These are phyloP conservation scores for Coranthus polyacanthus DNA, from an alignment of 2,797 vertebrate genomes.

Conservation along the genomic window DNA sequence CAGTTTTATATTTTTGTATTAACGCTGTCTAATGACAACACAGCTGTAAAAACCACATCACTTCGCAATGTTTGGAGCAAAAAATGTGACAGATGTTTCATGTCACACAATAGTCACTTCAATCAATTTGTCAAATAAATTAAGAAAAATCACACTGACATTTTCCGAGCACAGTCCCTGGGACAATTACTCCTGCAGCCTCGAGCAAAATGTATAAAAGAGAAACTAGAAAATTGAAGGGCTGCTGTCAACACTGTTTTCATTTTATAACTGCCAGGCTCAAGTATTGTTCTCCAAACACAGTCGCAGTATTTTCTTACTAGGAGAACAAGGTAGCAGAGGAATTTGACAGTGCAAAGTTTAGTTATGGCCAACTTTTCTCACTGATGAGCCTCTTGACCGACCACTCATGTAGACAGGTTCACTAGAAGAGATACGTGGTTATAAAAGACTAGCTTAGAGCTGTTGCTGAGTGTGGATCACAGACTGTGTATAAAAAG, in stretches of 20 bases:
- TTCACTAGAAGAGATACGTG: too few relatives aligned
- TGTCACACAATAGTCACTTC: background rate
- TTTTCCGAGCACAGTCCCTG: constrained; percentile 8
- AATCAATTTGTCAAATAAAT: constrained; percentile 7
- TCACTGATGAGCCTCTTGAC: constrained; percentile 6
- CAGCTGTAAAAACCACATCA: background rate
- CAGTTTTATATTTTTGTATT: too few relatives aligned
- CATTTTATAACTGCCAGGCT: background rate
- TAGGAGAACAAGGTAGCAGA: background rate
- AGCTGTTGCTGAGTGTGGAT: background rate
- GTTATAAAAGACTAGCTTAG: constrained; percentile 31
- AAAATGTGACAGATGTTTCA: constrained; percentile 16
- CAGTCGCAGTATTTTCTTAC: background rate
- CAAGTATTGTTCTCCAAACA: background rate
- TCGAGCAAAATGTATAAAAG: background rate
- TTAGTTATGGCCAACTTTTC: constrained; percentile 11
- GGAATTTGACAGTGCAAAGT: constrained; percentile 13
- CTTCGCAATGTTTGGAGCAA: background rate
- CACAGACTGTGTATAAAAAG: too few relatives aligned
- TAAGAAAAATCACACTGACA: background rate
- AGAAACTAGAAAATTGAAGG: background rate
- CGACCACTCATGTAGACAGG: constrained; percentile 2
- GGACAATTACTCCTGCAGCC: constrained; percentile 9
- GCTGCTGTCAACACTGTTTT: background rate
- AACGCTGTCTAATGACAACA: too few relatives aligned